A percentile compares a stretch with the other conserved stretches of the same genome.
phyloP scores from a whole-genome alignment of 1,140 invertebrate genomes.

The Drosophila ohnishii region DNA sequence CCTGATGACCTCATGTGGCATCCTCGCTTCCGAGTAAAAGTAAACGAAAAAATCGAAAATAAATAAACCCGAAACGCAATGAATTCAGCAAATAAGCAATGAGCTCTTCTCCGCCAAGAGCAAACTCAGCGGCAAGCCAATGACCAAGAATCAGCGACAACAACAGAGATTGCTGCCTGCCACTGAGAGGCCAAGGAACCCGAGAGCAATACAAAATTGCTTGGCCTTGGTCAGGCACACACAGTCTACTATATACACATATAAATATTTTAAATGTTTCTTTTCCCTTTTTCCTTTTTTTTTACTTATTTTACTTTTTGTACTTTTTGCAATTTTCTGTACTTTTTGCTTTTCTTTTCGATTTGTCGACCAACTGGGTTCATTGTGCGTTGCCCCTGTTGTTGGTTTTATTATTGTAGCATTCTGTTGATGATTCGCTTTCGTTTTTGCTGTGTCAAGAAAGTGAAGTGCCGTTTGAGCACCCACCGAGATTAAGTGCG shows the following conservation, averaged over 20 bases:
- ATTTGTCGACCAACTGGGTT: conserved; percentile 25
- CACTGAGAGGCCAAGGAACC: conserved; percentile 74
- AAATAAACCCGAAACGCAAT: conserved; percentile 69
- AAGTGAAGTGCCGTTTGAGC: conserved; percentile 60
- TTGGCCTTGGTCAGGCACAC: conserved; percentile 79
- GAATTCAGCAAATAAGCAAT: conserved; percentile 77
- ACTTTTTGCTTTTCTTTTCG: conserved; percentile 19
- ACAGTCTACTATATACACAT: conserved; percentile 35
- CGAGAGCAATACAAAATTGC: conserved; percentile 76
- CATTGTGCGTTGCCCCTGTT: conserved; percentile 52
- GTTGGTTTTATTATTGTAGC: conserved; percentile 32
- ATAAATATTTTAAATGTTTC: conserved; percentile 79
- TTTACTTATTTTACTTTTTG: conserved; percentile 16
- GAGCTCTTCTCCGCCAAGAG: conserved; percentile 31
- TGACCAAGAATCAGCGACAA: conserved; percentile 76
- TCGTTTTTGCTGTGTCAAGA: conserved; percentile 72
- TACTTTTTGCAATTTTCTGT: conserved; percentile 8
- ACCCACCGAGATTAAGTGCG: conserved; percentile 61
- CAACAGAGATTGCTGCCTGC: conserved; percentile 49
- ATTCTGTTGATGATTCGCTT: conserved; percentile 66
- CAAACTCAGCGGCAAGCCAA: conserved; percentile 63
- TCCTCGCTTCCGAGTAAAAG: conserved; percentile 57
- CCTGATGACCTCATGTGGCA: conserved; percentile 42
- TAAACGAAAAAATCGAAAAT: conserved; percentile 66
- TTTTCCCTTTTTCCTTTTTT: conserved; percentile 51